Evolutionary conservation across 1,140 invertebrate genomes (phyloP), one percentile per base, ranked within the genome.

Genomic region (Coptotermes formosanus): DNA sequence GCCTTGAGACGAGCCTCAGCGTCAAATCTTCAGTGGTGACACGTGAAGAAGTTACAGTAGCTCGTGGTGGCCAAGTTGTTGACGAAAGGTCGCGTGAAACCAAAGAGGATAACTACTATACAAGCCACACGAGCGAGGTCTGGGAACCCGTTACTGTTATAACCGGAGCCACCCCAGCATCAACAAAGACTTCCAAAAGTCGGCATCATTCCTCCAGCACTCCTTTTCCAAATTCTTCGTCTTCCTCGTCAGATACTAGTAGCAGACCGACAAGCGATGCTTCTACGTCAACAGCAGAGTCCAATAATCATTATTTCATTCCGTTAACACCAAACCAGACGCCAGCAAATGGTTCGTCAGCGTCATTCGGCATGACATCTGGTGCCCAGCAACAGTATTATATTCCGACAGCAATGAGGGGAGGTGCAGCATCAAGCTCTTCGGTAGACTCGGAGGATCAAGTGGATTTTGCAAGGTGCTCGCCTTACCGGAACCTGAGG

Each of bases 11-110:
- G 25, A 94, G 94, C 69, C 90, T 96, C 85, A 95, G 94, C 87
- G 95, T 96, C 8, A 95, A 95, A 88, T 95, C 95, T 12, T 94
- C 94, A 52, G 93, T 95, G 32, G 93, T 95, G 43, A 95, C 95
- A 75, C 95, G 94, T 85, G 95, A 96, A 89, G 94, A 95, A 88
- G 94, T 96, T 85, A 94, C 94, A 0, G 94, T 96, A 30, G 93
- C 94, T 9, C 92, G 93, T 23, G 94, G 93, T 85, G 95, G 95
- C 8, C 92, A 93, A 88, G 91, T 96, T 59, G 92, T 96, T 2
- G 95, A 96, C 90, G 95, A 96, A 88, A 90, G 95, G 9, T 94
- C 93, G 85, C 92, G 94, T 59, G 95, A 96, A 90, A 95, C 94
- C 32, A 95, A 95, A 90, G 94, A 96, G 87, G 93, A 95, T 89